A percentile compares a stretch with the other conserved stretches of the same genome.
These are phyloP conservation scores for Bombus waltoni DNA, from an alignment of 1,140 invertebrate genomes.

Conservation along the genomic window DNA sequence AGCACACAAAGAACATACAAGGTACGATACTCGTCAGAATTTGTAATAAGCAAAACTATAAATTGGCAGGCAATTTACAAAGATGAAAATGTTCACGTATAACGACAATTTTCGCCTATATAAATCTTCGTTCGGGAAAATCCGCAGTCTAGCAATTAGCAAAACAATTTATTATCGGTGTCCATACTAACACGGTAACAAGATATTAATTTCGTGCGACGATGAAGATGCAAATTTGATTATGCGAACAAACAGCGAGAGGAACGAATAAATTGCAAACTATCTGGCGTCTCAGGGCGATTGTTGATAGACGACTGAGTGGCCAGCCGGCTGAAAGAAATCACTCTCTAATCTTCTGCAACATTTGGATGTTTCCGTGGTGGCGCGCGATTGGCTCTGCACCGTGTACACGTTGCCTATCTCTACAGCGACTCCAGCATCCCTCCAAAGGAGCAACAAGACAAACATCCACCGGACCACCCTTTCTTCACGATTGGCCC, in stretches of 20 bases:
- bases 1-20: not conserved
- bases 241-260: not conserved
- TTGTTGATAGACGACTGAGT: slow-evolving; percentile 60
- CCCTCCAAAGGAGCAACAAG: slow-evolving; percentile 64
- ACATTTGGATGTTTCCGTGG: slow-evolving; percentile 54
- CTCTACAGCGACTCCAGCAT: slow-evolving; percentile 63
- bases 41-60: too few species aligned
- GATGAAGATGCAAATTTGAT: not conserved
- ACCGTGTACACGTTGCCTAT: slow-evolving; percentile 28
- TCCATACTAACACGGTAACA: not conserved
- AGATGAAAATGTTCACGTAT: not conserved
- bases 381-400: slow-evolving; percentile 62
- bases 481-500: slow-evolving; percentile 76
- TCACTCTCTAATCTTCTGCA: slow-evolving; percentile 23
- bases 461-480: slow-evolving; percentile 74
- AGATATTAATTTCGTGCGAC: not conserved
- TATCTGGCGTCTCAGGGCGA: slow-evolving; percentile 18
- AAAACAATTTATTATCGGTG: too few species aligned
- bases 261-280: not conserved
- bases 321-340: slow-evolving; percentile 42
- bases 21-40: too few species aligned
- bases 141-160: not conserved
- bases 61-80: not conserved
- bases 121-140: not conserved
- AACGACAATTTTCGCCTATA: too few species aligned